Evolutionary conservation across 2,113 vertebrate species (phyloP).

Genomic region (Loxodonta africana): DNA sequence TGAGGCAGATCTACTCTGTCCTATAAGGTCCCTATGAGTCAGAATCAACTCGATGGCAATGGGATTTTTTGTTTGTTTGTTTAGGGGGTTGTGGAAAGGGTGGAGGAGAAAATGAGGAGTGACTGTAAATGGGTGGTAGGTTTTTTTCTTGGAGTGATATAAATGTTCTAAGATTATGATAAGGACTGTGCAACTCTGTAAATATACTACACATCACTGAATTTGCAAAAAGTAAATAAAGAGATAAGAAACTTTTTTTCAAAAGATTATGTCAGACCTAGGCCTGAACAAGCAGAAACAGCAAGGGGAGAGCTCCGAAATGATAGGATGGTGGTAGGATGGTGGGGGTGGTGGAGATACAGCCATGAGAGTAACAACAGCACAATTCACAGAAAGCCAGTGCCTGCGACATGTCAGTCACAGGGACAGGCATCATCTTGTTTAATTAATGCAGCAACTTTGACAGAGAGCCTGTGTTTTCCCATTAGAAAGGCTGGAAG

Average conservation of each 20-base stretch:
- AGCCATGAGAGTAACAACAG: too few relatives aligned
- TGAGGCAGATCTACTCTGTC: too few relatives aligned
- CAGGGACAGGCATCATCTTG: too few relatives aligned
- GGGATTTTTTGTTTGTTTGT: too few relatives aligned
- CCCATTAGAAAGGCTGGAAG: fast-evolving
- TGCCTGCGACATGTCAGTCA: too few relatives aligned
- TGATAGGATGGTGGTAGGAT: not conserved
- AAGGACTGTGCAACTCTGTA: not conserved
- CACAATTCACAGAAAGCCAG: too few relatives aligned
- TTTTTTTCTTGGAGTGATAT: not conserved
- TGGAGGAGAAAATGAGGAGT: not conserved
- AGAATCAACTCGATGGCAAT: too few relatives aligned
- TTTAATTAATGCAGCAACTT: not conserved
- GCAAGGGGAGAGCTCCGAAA: not conserved
- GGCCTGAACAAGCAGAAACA: not conserved
- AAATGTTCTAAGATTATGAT: not conserved
- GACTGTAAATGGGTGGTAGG: too few relatives aligned
- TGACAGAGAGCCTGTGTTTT: not conserved
- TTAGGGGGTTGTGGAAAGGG: too few relatives aligned
- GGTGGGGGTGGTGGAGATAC: fast-evolving
- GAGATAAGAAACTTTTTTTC: not conserved
- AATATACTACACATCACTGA: not conserved
- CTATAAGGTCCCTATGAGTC: too few relatives aligned
- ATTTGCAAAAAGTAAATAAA: not conserved
- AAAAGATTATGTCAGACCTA: not conserved